Evolutionary conservation across 2,888 invertebrate genomes (phyloP), one percentile per base, ranked within the genome.

Genomic region (Ommatoiulus sabulosus): DNA sequence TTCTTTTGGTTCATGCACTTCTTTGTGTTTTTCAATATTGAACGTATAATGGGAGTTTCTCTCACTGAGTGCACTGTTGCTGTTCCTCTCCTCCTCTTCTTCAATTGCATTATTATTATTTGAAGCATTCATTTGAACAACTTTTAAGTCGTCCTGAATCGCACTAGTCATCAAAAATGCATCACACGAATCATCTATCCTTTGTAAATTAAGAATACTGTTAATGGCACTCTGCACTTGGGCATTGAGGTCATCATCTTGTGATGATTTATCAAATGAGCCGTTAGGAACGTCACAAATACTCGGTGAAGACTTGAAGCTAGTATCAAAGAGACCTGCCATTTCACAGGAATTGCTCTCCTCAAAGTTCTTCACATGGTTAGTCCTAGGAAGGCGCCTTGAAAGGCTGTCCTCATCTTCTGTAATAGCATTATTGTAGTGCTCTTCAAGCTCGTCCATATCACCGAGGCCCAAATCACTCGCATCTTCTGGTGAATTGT

Each of bases 161-260:
- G 48, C 63, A 15, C 57, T 87, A 24, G 44, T 57, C 57, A 44
- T 44, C 86, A 88, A 20, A 84, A 88, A 85, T 5, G 86, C 89
- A 12, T 89, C 89, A 52, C 87, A 88, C 24, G 89, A 84, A 15
- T 90, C 90, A n/a, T 90, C 90, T 72, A 86, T 88, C 72, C 89
- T 86, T 88, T 90, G 95, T 90, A 96, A 93, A 92, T 96, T 96
- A 90, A 96, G 93, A 91, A 96, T 96, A 91, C 96, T 96, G 92
- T 96, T 96, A 91, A 96, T 96, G 90, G 96, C 96, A 91, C 95
- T 96, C 92, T 96, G 96, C 90, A 96, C 96, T 92, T 96, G 96
- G 48, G 95, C 95, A 90, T 95, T 95, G 89, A 87, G 88, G 48
- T 87, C 90, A 52, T 89, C 89, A n/a, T 89, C 87, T 15, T 57